Evolutionary conservation across 2,113 vertebrate genomes (phyloP), one percentile per base, ranked within the genome.

Genomic region (Nerophis lumbriciformis): DNA sequence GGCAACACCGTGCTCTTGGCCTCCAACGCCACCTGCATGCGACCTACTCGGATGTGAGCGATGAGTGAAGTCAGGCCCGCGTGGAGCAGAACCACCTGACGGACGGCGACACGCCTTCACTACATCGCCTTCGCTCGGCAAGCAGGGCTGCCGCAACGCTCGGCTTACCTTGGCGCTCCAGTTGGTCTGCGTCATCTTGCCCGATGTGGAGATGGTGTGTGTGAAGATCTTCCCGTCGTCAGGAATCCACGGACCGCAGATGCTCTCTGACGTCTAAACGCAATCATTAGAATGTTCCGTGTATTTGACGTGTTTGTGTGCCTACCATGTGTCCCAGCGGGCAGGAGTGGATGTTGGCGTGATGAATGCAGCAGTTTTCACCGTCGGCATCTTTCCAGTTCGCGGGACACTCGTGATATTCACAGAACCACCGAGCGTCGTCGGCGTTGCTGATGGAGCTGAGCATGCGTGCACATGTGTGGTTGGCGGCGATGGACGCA

Each of bases 301-400:
- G 15, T 21, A 16, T 36, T 21, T 36, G 52, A 21, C n/a, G 11
- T 19, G 15, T 13, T 21, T 15, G 37, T 16, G 37, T 10, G 12
- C 6, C 5, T 60, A 93, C 93, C 92, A 93, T 91, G 83, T 88
- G 91, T 44, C 88, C 84, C 82, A 94, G 78, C 0, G 90, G 93
- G 65, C 93, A 95, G 74, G 92, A 95, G 80, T 94, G 93, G 69
- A 95, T 90, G 69, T 94, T 94, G 13, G 92, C 90, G 0, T 95
- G 93, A 56, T 94, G 77, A 21, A 94, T 88, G 78, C 90, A 94
- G 87, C 93, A 94, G 80, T 93, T 93, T 5, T 94, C 90, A 4
- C 62, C 84, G 1, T 90, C 87, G 0, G 93, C 92, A 9, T 95
- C 91, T 62, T 91, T 95, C 92, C 92, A 95, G 81, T 83, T 90